Evolutionary conservation across 1,140 invertebrate genomes (phyloP), one percentile per base, ranked within the genome.

Genomic region (Phortica variegata): DNA sequence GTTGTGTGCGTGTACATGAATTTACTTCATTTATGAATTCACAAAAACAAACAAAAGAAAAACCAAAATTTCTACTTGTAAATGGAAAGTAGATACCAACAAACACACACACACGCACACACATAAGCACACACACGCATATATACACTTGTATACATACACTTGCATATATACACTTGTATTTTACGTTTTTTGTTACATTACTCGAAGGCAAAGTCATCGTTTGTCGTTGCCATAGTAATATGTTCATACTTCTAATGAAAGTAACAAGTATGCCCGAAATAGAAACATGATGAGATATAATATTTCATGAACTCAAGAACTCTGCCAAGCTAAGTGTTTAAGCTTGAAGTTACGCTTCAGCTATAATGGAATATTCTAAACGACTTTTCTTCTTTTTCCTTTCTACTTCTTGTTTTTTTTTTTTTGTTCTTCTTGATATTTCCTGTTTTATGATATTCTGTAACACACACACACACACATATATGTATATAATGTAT

Each of bases 191-290:
- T n/a, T n/a, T n/a, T n/a, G n/a, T n/a, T n/a, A n/a, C n/a, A n/a
- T n/a, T n/a, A n/a, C n/a, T n/a, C n/a, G n/a, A 60, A 60, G 49
- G 45, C 49, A 60, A 65, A 66, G 62, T 62, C 56, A 56, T 49
- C 62, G 49, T 56, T 59, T 54, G 53, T 50, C 62, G 62, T 62
- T 66, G 62, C 62, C 59, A 66, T 66, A 66, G 68, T 66, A 66
- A n/a, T n/a, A n/a, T n/a, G n/a, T n/a, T n/a, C n/a, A n/a, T n/a
- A n/a, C n/a, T n/a, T n/a, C n/a, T 60, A 68, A 66, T 54, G 62
- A 66, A 56, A 39, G 53, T 47, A 26, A 40, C 49, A 56, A 46
- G 10, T 26, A 26, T 10, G 23, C 50, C 55, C 45, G 43, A 62
- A 57, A 68, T 60, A 68, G 63, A 63, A 63, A 26, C 23, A 26